Base-by-base conservation (phyloP, 1,140 invertebrate genomes). In the Chymomyza costata region DNA sequence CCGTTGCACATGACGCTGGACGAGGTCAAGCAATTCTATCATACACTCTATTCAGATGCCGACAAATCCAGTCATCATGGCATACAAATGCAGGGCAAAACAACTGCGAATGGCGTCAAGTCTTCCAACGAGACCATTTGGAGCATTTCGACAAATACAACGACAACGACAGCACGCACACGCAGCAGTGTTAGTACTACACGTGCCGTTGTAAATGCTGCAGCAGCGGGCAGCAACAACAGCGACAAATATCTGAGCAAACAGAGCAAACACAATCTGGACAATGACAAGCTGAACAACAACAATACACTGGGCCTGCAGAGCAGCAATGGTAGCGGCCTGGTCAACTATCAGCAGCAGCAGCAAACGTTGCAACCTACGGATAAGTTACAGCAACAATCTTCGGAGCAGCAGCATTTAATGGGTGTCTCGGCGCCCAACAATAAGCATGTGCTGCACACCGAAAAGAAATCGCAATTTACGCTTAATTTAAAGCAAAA, bases 1-100 rank as follows among this genome's bases (percentile, higher is more conserved):
- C 93, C 94, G 1, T 90, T 95, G 48, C 93, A 95, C 76, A 93
- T 95, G 90, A 94, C 93, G 6, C 85, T 95, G 13, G 92, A 94
- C 53, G 93, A 96, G 86, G 93, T 95, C 57, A 89, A 93, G 57
- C 91, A 93, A 67, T 94, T 94, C 84, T 87, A 94, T 55, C 91
- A 93, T 49, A 93, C 91, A 1, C 84, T 94, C 10, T 93, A 94
- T 78, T 93, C 92, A 3, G 92, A 91, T 82, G 73, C 82, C 1
- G 69, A 63, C 31, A 70, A 66, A 5, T 54, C 59, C 1, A 44
- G 34, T 25, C 7, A 14, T 0, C 8, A 15, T 1, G 38, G 25
- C n/a, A 16, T 38, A 14, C 35, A 15, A 7, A 13, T 1, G 18
- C 16, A 38, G 8, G 31, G 45, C 2, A 25, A 17, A 6, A 28